Evolutionary conservation across 92 coral and sea anemone species (phyloP).

Genomic region (Epizoanthus illoricatus): DNA sequence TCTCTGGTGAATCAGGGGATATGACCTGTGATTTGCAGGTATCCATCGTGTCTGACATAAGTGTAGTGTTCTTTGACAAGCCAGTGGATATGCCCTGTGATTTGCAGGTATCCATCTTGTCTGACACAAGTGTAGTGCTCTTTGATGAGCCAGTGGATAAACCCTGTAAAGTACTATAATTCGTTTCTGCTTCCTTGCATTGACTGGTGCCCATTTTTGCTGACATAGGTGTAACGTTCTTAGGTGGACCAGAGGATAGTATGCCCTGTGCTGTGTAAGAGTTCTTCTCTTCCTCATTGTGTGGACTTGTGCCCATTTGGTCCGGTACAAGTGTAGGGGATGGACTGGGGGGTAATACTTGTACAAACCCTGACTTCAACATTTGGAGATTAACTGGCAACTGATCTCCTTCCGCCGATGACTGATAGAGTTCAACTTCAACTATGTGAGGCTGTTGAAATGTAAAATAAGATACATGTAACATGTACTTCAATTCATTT

Average conservation of each 20-base stretch:
- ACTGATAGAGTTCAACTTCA: conserved; percentile 25
- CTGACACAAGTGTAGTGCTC: not conserved
- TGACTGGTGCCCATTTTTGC: not conserved
- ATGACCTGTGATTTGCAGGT: not conserved
- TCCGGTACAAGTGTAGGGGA: not conserved
- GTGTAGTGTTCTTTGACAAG: not conserved
- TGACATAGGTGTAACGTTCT: not conserved
- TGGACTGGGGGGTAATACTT: not conserved
- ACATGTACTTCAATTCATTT: too few relatives aligned
- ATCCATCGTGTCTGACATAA: not conserved
- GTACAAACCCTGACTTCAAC: conserved; percentile 13
- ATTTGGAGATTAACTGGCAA: conserved; percentile 15
- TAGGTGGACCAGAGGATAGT: not conserved
- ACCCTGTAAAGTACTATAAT: not conserved
- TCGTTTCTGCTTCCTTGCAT: not conserved
- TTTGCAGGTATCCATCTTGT: not conserved
- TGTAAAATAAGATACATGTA: too few relatives aligned
- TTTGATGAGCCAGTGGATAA: not conserved
- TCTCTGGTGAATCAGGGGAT: not conserved
- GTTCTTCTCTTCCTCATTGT: not conserved
- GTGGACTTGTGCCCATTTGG: too few relatives aligned
- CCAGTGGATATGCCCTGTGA: not conserved
- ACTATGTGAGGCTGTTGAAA: not conserved
- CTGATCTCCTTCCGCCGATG: not conserved
- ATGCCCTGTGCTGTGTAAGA: not conserved